Evolutionary conservation across 2,113 vertebrate species (phyloP).

Genomic region (Cichladusa arquata): DNA sequence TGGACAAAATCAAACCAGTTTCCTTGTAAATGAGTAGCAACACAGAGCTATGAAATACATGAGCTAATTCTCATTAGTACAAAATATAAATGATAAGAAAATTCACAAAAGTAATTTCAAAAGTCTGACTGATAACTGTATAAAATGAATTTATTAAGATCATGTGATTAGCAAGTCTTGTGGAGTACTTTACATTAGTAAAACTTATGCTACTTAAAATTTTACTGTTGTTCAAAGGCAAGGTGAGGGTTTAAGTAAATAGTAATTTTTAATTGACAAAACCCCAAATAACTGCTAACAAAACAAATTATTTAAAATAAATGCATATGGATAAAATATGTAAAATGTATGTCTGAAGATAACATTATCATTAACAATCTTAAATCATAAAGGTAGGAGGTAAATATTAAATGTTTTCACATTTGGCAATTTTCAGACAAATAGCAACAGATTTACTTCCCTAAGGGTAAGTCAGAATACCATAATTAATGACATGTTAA

Average conservation of each 20-base stretch:
- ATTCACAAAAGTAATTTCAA: background rate
- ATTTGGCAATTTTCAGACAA: background rate
- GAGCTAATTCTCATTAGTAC: background rate
- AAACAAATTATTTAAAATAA: background rate
- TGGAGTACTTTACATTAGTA: background rate
- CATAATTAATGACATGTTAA: background rate
- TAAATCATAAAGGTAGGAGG: background rate
- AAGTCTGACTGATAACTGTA: background rate
- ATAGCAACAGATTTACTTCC: background rate
- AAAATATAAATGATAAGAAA: background rate
- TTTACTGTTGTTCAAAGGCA: background rate
- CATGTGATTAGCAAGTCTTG: background rate
- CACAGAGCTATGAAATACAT: background rate
- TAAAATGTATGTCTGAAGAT: background rate
- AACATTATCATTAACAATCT: background rate
- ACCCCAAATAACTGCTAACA: background rate
- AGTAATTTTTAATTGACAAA: background rate
- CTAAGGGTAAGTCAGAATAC: background rate
- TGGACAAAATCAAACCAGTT: background rate
- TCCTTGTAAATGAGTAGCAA: background rate
- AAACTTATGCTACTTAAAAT: background rate
- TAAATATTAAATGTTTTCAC: background rate
- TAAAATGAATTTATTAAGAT: constrained; percentile 29
- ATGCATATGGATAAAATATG: background rate
- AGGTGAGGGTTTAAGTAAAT: background rate